Conservation (phyloP, 2,888 invertebrate species). For the Apoda limacodes region DNA sequence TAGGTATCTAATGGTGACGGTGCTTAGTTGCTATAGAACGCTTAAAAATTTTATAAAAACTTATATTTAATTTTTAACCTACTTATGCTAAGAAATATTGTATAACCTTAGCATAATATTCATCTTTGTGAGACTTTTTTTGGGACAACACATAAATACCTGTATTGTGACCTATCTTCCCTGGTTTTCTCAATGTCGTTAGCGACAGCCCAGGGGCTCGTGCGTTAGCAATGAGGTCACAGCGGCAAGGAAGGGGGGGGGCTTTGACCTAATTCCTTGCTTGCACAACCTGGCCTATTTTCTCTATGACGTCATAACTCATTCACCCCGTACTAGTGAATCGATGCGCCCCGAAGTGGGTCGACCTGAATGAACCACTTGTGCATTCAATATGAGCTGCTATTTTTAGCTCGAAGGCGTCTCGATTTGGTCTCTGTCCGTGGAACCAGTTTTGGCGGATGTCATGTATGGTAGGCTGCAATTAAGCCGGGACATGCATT, state of each 20-base stretch:
- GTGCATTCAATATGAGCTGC: conserved; percentile 43
- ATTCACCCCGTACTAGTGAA: conserved; percentile 57
- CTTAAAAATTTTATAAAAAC: too few species aligned
- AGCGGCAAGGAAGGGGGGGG: conserved; percentile 26
- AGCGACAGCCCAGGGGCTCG: conserved; percentile 23
- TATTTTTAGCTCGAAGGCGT: conserved; percentile 41
- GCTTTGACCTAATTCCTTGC: conserved; percentile 44
- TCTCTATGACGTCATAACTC: conserved; percentile 56
- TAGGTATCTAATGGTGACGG: too few species aligned
- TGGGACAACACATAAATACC: not conserved
- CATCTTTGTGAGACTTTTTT: too few species aligned
- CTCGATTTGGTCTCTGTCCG: conserved; percentile 24
- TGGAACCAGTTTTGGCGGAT: conserved; percentile 39
- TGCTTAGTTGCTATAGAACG: too few species aligned
- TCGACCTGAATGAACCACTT: conserved; percentile 55
- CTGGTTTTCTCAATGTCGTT: conserved; percentile 21
- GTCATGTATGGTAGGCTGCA: conserved; percentile 27
- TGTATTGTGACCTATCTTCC: conserved; percentile 29
- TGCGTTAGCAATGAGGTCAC: conserved; percentile 11
- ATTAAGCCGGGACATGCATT: too few species aligned
- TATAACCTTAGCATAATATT: too few species aligned
- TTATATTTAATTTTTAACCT: too few species aligned
- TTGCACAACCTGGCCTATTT: conserved; percentile 58
- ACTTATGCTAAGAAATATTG: too few species aligned
- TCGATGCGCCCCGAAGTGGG: conserved; percentile 57